A percentile compares a stretch with the other conserved stretches of the same genome.
Conservation (phyloP, 2,113 vertebrate genomes). For the Arothron firmamentum region DNA sequence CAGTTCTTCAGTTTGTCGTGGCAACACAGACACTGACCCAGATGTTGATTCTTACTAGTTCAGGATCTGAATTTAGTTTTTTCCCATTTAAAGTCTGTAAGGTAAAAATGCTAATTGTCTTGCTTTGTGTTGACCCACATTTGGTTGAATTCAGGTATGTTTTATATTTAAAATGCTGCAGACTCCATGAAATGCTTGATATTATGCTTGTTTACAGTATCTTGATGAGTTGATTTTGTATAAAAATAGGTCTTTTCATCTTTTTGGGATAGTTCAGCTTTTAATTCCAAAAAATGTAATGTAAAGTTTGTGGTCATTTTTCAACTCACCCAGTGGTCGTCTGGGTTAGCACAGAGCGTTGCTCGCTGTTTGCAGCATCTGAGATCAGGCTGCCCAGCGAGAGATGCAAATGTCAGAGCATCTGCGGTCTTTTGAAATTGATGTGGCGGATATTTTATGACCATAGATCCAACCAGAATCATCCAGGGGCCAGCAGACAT, state of each 20-base stretch:
- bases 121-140: conserved; percentile 11
- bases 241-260: too few species aligned
- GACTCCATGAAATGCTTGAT: conserved; percentile 22
- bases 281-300: too few species aligned
- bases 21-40: conserved; percentile 15
- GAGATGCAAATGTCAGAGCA: too few species aligned
- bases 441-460: conserved; percentile 18
- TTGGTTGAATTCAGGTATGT: conserved; percentile 42
- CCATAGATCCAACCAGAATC: conserved; percentile 86
- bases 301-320: too few species aligned
- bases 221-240: too few species aligned
- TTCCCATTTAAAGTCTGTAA: conserved; percentile 8
- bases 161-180: conserved; percentile 41
- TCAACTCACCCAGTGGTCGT: too few species aligned
- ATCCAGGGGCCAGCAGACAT: conserved; percentile 83
- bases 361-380: too few species aligned
- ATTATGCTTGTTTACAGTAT: too few species aligned
- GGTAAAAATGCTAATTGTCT: conserved; percentile 7
- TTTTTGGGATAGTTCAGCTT: too few species aligned
- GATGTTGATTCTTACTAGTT: conserved; percentile 38
- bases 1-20: conserved; percentile 20
- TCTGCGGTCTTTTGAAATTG: background rate
- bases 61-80: conserved; percentile 20
- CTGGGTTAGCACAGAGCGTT: too few species aligned
- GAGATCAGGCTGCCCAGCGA: too few species aligned